Evolutionary conservation across 2,888 invertebrate species (phyloP), one percentile per base, ranked within the genome.

Genomic region (Amblyteles armatorius): DNA sequence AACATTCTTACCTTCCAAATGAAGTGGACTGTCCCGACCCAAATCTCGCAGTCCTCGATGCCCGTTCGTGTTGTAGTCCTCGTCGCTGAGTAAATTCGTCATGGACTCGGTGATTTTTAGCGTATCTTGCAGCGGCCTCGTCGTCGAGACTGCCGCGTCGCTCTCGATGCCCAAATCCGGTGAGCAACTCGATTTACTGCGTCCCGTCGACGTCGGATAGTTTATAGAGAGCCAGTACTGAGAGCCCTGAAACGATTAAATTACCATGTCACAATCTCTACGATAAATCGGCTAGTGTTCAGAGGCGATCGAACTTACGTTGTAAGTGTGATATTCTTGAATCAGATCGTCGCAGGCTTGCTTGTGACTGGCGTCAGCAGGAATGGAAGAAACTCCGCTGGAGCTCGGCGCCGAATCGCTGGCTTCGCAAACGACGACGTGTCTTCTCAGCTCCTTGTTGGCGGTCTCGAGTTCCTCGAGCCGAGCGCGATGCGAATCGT

Each of bases 81-180:
- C 93, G 65, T 94, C 93, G 79, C 93, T 94, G 19, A 94, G 85
- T 57, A 94, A 88, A 89, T 94, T 94, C 22, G 92, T 92, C 93
- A 94, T 93, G 3, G 93, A 94, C 84, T 93, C 93, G 3, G 94
- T 93, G n/a, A 94, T 93, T 67, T 93, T 94, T 26, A 93, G 88
- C 13, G 93, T 92, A 69, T 93, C 92, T 84, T 93, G 91, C 13
- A 93, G 78, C 19, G 93, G 94, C 78, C 93, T 91, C 50, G 91
- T 90, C 6, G 90, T 91, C 4, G 91, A 90, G 16, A 92, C 86
- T 3, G 92, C 92, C 3, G 89, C 92, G 22, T 98, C 98, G 90
- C 98, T 98, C 92, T 98, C 98, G 86, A 98, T 98, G n/a, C 98
- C 98, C 90, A 98, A 95, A 94, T 98, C 98, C 0, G 98, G 98